Conservation (phyloP, 2,113 vertebrate genomes). For the Paradisaea rubra region DNA sequence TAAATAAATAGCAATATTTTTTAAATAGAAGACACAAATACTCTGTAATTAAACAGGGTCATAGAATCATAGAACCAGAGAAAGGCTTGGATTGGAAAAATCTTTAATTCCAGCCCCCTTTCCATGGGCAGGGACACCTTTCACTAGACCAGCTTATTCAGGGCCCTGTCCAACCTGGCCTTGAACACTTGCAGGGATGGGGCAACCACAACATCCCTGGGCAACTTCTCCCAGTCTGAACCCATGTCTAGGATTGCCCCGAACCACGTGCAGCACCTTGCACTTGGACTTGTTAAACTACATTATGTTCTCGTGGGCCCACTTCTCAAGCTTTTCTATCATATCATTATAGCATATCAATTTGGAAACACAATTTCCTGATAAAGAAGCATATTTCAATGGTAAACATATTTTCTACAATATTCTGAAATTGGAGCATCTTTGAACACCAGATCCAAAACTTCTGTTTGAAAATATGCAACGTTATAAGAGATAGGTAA, state of each 20-base stretch:
- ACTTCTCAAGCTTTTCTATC: not conserved
- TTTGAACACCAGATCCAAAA: not conserved
- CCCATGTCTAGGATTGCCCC: not conserved
- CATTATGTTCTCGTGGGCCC: fast-evolving
- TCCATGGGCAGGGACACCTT: not conserved
- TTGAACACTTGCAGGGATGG: not conserved
- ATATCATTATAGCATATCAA: not conserved
- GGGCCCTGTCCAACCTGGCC: not conserved
- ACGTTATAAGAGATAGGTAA: not conserved
- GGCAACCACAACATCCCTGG: not conserved
- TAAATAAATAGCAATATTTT: not conserved
- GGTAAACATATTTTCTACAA: not conserved
- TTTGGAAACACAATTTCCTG: not conserved
- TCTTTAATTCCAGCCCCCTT: not conserved
- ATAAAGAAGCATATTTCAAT: not conserved
- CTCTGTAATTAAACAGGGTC: not conserved
- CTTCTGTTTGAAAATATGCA: not conserved
- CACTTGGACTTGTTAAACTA: not conserved
- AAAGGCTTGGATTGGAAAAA: not conserved
- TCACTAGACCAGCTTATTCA: not conserved
- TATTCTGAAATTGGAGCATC: not conserved
- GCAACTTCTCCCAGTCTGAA: not conserved
- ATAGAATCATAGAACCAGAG: not conserved
- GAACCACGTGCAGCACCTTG: too few relatives aligned
- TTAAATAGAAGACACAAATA: not conserved